Evolutionary conservation across 2,888 invertebrate genomes (phyloP).

Genomic region (Cenopis cana): DNA sequence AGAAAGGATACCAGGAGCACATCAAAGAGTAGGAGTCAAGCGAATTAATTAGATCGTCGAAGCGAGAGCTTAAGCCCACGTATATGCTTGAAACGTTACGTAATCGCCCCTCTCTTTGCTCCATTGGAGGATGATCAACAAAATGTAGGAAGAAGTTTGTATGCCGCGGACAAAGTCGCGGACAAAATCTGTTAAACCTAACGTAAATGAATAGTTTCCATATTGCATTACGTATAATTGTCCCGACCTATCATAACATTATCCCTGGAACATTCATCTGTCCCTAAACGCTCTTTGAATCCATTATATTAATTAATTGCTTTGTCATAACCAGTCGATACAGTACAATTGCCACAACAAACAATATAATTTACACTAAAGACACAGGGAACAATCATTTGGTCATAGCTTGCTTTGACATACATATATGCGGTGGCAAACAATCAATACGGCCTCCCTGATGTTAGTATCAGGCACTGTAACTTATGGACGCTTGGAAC

Average conservation of each 20-base stretch:
- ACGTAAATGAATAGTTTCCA: too few relatives aligned
- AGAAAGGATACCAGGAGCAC: slow-evolving; percentile 9
- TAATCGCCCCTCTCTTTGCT: too few relatives aligned
- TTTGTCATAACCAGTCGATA: slow-evolving; percentile 11
- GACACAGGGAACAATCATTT: not conserved
- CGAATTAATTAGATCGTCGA: slow-evolving; percentile 7
- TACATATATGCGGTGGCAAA: not conserved
- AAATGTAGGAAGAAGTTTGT: too few relatives aligned
- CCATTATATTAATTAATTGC: slow-evolving; percentile 8
- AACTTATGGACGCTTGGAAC: too few relatives aligned
- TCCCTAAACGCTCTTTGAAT: not conserved
- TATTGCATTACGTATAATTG: not conserved
- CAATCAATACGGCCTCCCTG: too few relatives aligned
- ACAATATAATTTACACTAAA: not conserved
- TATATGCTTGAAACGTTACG: not conserved
- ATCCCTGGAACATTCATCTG: not conserved
- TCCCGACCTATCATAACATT: not conserved
- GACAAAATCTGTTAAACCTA: too few relatives aligned
- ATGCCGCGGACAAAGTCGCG: too few relatives aligned
- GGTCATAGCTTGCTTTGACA: not conserved
- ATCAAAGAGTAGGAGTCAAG: slow-evolving; percentile 9
- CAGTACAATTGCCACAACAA: slow-evolving; percentile 2
- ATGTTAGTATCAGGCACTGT: too few relatives aligned
- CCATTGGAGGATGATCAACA: too few relatives aligned
- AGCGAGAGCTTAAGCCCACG: slow-evolving; percentile 14